phyloP scores from a whole-genome alignment of 2,797 vertebrate genomes.

The Prunella strophiata region DNA sequence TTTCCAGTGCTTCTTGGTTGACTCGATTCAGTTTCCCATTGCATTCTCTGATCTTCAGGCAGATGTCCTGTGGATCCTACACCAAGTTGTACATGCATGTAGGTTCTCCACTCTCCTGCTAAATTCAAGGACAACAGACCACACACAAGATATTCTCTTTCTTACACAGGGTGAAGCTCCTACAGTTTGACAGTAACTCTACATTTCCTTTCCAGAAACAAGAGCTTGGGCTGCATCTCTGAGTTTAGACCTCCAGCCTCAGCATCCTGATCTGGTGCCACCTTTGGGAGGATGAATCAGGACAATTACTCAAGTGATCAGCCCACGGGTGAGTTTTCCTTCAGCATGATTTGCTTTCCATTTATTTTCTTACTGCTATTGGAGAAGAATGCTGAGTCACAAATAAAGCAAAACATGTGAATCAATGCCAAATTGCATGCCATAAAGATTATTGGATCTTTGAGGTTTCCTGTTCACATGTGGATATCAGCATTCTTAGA shows the following conservation, averaged over 20 bases:
- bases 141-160: background rate
- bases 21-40: background rate
- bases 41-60: background rate
- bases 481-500: background rate
- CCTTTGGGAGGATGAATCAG: slow-evolving; percentile 37
- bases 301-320: background rate
- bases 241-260: background rate
- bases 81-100: background rate
- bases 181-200: background rate
- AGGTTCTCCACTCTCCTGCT: background rate
- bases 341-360: background rate
- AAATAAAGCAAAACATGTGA: background rate
- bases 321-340: slow-evolving; percentile 32
- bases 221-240: background rate
- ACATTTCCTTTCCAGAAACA: background rate
- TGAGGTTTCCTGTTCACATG: background rate
- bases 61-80: rapidly evolving
- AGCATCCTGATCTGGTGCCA: background rate
- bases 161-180: background rate
- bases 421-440: background rate
- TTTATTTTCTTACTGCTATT: background rate
- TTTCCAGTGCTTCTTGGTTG: background rate
- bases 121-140: background rate
- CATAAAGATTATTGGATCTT: background rate
- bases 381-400: background rate